phyloP scores from a whole-genome alignment of 2,797 vertebrate species.

The Neomorphus geoffroyi region DNA sequence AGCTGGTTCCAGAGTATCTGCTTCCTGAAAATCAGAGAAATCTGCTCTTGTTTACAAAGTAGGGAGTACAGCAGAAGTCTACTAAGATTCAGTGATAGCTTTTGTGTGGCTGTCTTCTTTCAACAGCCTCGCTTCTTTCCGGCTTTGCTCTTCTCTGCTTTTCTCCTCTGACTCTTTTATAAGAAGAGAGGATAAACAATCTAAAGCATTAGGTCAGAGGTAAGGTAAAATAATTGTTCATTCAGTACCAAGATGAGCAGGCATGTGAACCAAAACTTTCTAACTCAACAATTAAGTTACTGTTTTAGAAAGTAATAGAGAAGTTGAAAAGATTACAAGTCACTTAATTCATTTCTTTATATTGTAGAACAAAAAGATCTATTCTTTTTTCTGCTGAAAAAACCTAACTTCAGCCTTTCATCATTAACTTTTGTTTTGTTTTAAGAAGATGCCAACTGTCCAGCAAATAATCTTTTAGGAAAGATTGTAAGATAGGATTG shows the following conservation, averaged over 20 bases:
- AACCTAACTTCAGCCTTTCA: neutral
- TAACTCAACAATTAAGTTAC: neutral
- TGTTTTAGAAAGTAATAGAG: neutral
- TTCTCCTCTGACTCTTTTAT: neutral
- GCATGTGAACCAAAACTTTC: neutral
- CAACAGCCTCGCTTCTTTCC: neutral
- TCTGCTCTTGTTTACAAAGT: neutral
- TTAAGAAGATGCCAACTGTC: neutral
- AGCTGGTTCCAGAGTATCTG: neutral
- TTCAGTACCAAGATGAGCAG: neutral
- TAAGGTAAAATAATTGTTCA: neutral
- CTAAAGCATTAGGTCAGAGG: neutral
- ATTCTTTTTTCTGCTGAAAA: neutral
- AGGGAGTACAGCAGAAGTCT: neutral
- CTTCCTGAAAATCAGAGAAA: constrained; percentile 27
- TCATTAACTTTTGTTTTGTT: neutral
- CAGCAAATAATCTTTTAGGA: neutral
- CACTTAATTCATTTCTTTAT: neutral
- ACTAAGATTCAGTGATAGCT: constrained; percentile 27
- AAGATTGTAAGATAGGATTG: neutral
- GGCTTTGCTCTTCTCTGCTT: neutral
- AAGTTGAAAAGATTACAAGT: neutral
- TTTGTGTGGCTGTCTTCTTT: neutral
- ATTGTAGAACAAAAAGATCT: neutral
- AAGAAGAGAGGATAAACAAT: neutral